Evolutionary conservation across 2,113 vertebrate genomes (phyloP).

Genomic region (Phalacrocorax pelagicus): DNA sequence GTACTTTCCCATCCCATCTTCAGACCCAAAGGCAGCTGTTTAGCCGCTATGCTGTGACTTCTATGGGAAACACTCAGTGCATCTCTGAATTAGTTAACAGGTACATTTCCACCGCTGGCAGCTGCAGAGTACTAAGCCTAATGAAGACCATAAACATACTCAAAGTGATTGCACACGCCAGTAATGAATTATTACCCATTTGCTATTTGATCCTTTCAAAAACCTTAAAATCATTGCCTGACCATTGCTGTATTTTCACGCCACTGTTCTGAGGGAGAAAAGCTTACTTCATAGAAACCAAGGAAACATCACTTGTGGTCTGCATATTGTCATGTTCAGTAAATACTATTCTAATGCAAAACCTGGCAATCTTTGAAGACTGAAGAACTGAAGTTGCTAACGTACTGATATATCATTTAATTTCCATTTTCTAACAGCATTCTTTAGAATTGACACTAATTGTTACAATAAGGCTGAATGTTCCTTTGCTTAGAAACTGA

Average conservation of each 20-base stretch:
- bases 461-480: not conserved
- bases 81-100: not conserved
- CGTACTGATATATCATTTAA: not conserved
- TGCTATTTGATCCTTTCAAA: not conserved
- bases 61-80: not conserved
- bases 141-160: not conserved
- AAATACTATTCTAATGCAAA: not conserved
- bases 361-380: not conserved
- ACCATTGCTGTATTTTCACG: accelerated
- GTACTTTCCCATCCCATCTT: not conserved
- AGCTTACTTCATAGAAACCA: not conserved
- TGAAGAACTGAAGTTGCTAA: not conserved
- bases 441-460: not conserved
- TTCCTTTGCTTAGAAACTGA: not conserved
- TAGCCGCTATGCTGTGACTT: not conserved
- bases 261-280: not conserved
- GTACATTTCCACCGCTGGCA: not conserved
- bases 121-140: not conserved
- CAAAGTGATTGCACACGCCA: not conserved
- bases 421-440: not conserved
- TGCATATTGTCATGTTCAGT: not conserved
- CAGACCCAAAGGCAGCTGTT: not conserved
- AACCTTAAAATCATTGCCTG: not conserved
- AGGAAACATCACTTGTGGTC: not conserved
- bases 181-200: not conserved